These are phyloP conservation scores for Chaetorhynchus papuensis DNA, from an alignment of 2,113 vertebrate species.

Conservation along the genomic window DNA sequence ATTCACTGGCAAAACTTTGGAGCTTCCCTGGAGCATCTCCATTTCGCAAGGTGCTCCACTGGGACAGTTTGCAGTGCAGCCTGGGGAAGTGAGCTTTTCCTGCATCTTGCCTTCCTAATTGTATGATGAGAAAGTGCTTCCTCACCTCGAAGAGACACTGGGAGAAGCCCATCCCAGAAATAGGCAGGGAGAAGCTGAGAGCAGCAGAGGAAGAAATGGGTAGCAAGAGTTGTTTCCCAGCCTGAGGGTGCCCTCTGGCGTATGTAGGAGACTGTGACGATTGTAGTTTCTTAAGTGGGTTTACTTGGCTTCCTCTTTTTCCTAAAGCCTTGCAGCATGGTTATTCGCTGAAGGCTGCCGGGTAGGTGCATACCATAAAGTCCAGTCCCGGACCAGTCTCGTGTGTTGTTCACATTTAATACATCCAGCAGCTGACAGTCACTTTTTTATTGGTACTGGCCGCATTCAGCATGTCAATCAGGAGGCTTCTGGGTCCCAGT, in stretches of 20 bases:
- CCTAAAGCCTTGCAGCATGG: not conserved
- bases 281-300: not conserved
- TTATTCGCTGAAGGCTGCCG: fast-evolving
- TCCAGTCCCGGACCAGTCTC: not conserved
- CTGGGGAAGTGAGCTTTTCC: not conserved
- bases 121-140: not conserved
- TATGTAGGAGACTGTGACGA: not conserved
- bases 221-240: not conserved
- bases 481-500: not conserved
- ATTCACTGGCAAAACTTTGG: not conserved
- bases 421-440: not conserved
- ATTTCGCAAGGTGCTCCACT: fast-evolving
- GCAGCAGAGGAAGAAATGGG: not conserved
- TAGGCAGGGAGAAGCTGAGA: not conserved
- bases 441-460: not conserved
- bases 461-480: not conserved
- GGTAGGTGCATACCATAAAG: not conserved
- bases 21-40: not conserved
- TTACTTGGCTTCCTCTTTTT: not conserved
- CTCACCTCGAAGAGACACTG: not conserved
- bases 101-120: not conserved
- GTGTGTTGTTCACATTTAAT: fast-evolving
- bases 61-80: not conserved
- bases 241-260: constrained; percentile 23
- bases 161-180: not conserved